Base-by-base conservation (phyloP, 2,113 vertebrate genomes). In the Gorilla gorilla region DNA sequence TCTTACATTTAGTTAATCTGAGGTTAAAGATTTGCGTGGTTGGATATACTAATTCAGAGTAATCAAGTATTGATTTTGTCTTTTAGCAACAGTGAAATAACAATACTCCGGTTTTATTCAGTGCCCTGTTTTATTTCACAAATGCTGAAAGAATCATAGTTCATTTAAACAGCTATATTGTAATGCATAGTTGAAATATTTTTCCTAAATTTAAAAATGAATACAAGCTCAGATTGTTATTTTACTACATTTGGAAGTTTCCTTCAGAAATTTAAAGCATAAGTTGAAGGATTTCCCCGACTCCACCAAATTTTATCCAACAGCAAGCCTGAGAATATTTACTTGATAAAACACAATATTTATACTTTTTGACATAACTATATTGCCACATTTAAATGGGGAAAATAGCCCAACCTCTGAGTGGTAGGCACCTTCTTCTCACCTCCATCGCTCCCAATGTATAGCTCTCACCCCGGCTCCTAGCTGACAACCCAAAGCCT, bases 51-150 rank as follows among this genome's bases (percentile, higher is more conserved):
- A 97, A 97, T 89, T 97, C 76, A 96, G 93, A 96, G 84, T 73
- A 93, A 73, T 82, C 94, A 97, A 93, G 70, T 89, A 96, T 32
- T 75, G 90, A 96, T 94, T 96, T 95, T 88, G 18, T 96, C 92
- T 97, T 93, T 97, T 93, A 93, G 76, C 73, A 94, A 98, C 85
- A 92, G 92, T 72, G 66, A 96, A 96, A 88, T 86, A 96, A 90
- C n/a, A 96, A 92, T 90, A 85, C 25, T 88, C 2, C 6, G 87
- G 35, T 91, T 97, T 96, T 96, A 97, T 97, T 92, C 32, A 48
- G 59, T 80, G 75, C 20, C 20, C 30, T 22, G 32, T 50, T 68
- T 45, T 32, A 64, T 43, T 81, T 96, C 89, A 88, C 73, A 92
- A 97, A 96, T 96, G 38, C 45, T 32, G 92, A 38, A 92, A 90